Base-by-base conservation (phyloP, 2,888 invertebrate species). In the Mythimna pallens region DNA sequence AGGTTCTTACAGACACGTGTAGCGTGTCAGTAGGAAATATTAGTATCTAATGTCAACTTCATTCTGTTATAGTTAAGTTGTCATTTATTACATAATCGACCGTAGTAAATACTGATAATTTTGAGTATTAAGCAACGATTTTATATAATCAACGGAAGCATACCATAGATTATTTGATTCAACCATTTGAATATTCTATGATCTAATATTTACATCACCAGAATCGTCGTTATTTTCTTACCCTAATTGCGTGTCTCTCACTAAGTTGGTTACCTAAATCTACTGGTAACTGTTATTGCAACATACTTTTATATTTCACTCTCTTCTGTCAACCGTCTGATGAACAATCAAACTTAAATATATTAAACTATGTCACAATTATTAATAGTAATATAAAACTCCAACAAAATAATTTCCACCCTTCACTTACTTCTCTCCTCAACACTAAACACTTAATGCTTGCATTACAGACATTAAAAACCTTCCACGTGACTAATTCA, bases 401-500 rank as follows among this genome's bases (percentile, higher is more conserved):
- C 17, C 20, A 57, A 34, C 57, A 40, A 14, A 54, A 58, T 67
- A 36, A 54, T 58, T 2, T 55, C 22, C 54, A 67, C 54, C 57
- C 40, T 70, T 67, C 55, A 71, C 59, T 43, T 34, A 71, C 59
- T 43, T 34, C 14, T 50, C 66, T 43, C 52, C 14, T 40, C 59
- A 65, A 70, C 25, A 47, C 10, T n/a, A 72, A 74, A 72, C 55
- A 72, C 66, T 43, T 65, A 62, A 67, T 34, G 68, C 72, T 59
- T 76, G 73, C 63, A 81, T 73, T 73, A 71, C 50, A 40, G 47
- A 77, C 47, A 65, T 65, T 70, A 82, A 84, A 84, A 74, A 40
- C 50, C 36, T 82, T 84, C 76, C 47, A 84, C 57, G 64, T 67
- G 52, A 66, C 77, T 81, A 84, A 81, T 84, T 77, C 62, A 7